phyloP scores from a whole-genome alignment of 2,797 vertebrate species.

The Eidolon dupreanum region DNA sequence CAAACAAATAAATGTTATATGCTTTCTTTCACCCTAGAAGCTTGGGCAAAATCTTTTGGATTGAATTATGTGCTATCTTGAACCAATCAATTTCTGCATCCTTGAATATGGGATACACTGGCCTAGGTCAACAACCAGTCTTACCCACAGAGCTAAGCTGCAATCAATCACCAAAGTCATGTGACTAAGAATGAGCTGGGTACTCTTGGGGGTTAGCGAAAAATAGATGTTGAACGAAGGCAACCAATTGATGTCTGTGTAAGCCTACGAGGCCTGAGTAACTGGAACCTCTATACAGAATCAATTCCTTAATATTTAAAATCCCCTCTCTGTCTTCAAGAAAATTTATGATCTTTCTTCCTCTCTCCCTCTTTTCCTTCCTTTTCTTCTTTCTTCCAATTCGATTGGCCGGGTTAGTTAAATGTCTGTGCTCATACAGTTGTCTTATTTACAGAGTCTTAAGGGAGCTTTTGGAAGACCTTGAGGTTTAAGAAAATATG shows the following conservation, averaged over 20 bases:
- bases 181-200: neutral
- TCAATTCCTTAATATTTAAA: neutral
- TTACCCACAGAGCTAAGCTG: neutral
- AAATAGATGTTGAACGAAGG: neutral
- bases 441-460: neutral
- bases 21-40: conserved; percentile 8
- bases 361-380: neutral
- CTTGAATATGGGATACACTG: neutral
- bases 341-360: neutral
- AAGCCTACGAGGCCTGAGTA: neutral
- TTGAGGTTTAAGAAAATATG: neutral
- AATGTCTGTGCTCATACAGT: neutral
- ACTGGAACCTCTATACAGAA: neutral
- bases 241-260: neutral
- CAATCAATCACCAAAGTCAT: neutral
- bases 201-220: neutral
- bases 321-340: neutral
- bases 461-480: neutral
- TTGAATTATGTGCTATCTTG: neutral
- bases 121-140: neutral
- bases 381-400: neutral
- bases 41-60: neutral
- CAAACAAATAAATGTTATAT: neutral
- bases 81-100: neutral
- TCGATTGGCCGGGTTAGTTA: neutral